These are phyloP conservation scores for Musca vetustissima DNA, from an alignment of 1,140 invertebrate species.

Conservation along the genomic window DNA sequence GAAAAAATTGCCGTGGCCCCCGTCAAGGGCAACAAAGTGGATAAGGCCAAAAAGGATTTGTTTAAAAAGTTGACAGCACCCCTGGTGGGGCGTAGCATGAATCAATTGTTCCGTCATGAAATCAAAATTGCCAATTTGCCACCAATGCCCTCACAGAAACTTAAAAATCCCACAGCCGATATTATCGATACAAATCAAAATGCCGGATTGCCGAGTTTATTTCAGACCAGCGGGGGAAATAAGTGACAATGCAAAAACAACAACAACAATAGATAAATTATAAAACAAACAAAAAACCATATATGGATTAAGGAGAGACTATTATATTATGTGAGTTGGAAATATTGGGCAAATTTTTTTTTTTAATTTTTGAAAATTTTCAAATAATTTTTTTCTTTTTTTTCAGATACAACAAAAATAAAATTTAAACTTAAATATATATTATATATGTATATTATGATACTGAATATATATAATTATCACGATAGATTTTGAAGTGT, in stretches of 20 bases:
- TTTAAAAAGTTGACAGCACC: slow-evolving; percentile 86
- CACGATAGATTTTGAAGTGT: too few relatives aligned
- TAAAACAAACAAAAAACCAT: too few relatives aligned
- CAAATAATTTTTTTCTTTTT: too few relatives aligned
- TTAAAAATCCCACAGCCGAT: slow-evolving; percentile 26
- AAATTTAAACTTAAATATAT: too few relatives aligned
- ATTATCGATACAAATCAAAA: slow-evolving; percentile 51
- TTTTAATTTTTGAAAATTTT: too few relatives aligned
- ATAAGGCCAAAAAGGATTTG: slow-evolving; percentile 86
- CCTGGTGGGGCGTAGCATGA: slow-evolving; percentile 77
- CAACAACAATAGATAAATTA: too few relatives aligned
- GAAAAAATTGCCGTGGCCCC: slow-evolving; percentile 74
- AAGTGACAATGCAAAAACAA: slow-evolving; percentile 28
- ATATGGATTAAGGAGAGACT: too few relatives aligned
- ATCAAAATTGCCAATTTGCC: slow-evolving; percentile 82
- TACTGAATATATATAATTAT: too few relatives aligned
- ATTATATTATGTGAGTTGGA: too few relatives aligned
- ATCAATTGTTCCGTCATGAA: slow-evolving; percentile 83
- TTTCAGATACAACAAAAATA: too few relatives aligned
- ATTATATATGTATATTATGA: too few relatives aligned
- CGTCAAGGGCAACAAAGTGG: slow-evolving; percentile 74
- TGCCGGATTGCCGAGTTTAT: slow-evolving; percentile 40
- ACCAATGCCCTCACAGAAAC: slow-evolving; percentile 59
- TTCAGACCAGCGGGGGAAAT: slow-evolving; percentile 32
- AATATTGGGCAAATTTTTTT: too few relatives aligned